Evolutionary conservation across 2,888 invertebrate species (phyloP), one percentile per base, ranked within the genome.

Genomic region (Artemia sinica): DNA sequence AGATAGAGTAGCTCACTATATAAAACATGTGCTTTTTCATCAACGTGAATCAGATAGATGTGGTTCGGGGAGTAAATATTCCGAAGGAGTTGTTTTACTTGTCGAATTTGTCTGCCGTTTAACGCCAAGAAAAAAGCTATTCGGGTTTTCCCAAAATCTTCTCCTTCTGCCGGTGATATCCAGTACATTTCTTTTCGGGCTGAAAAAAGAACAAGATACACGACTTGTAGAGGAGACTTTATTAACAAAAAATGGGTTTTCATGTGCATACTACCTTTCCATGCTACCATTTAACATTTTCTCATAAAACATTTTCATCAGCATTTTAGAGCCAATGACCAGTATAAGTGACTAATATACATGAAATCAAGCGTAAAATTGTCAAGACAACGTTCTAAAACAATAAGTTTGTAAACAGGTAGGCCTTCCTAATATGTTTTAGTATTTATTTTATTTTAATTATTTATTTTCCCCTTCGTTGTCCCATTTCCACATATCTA

Each of bases 1-100:
- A 50, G 10, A 66, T 68, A 68, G n/a, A 9, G 58, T 52, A 72
- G 67, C 8, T 68, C 51, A 1, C 11, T 8, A 2, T 71, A 69
- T 28, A 69, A 48, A 5, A 63, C 58, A n/a, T 50, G 49, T 12
- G 70, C 67, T 13, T 71, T 18, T 8, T 18, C 65, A 69, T 74
- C 73, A 8, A 74, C 72, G 68, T 74, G 74, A 66, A 74, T 68
- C 50, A 73, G 72, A 67, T 74, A 74, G 52, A 70, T 66, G 70
- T 72, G 72, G 10, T 72, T 69, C 1, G 73, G 72, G 13, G 72
- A 65, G 72, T 74, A 74, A 41, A 74, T 72, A 14, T 71, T 66
- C 1, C 69, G 58, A 50, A 74, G 69, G 12, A 73, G 71, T 68
- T 74, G 71, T 58, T 58, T 58, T n/a, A 58, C 58, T 58, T 58